phyloP scores from a whole-genome alignment of 2,888 invertebrate genomes.

The Selenia dentaria region DNA sequence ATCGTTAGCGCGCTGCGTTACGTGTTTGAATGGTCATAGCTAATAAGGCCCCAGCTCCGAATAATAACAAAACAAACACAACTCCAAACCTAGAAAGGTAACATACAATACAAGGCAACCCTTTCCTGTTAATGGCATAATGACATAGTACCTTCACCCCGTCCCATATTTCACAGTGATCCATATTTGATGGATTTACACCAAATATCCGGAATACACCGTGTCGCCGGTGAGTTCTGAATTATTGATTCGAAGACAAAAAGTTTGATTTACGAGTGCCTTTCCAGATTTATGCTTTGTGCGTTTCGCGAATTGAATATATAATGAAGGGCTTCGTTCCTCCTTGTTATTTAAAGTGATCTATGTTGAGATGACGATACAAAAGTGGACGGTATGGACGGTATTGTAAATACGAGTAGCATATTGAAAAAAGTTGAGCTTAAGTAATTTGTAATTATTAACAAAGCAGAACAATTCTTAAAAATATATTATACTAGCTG shows the following conservation, averaged over 20 bases:
- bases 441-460: too few relatives aligned
- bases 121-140: not conserved
- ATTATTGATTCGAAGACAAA: conserved; percentile 70
- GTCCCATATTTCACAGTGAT: conserved; percentile 26
- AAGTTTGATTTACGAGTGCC: conserved; percentile 73
- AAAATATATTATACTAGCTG: too few relatives aligned
- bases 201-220: conserved; percentile 30
- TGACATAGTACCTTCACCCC: conserved; percentile 13
- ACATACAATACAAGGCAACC: not conserved
- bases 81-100: too few relatives aligned
- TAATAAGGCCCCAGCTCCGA: too few relatives aligned
- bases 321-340: conserved; percentile 49
- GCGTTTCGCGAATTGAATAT: conserved; percentile 70
- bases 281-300: conserved; percentile 63
- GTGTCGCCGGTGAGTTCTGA: conserved; percentile 51
- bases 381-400: conserved; percentile 5
- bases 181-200: conserved; percentile 26
- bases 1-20: too few relatives aligned
- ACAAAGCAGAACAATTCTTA: too few relatives aligned
- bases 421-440: too few relatives aligned
- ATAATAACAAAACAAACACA: too few relatives aligned
- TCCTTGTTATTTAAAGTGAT: conserved; percentile 38
- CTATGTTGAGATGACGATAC: conserved; percentile 19
- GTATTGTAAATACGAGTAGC: too few relatives aligned
- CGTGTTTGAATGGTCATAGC: too few relatives aligned